Evolutionary conservation across 2,113 vertebrate genomes (phyloP).

Genomic region (Asarcornis scutulata): DNA sequence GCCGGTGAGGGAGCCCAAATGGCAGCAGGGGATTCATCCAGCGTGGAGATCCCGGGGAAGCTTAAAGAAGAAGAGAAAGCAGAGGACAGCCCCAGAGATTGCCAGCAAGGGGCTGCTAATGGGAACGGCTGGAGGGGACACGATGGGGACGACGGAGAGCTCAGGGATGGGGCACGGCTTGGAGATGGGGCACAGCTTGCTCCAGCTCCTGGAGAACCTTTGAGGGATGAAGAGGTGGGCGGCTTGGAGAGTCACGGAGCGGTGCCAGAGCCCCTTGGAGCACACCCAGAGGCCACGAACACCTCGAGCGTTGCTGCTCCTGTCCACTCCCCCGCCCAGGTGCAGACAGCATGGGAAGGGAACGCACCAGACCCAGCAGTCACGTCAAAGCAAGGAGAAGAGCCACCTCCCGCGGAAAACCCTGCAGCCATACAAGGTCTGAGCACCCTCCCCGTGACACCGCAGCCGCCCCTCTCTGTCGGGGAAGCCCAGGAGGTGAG

Average conservation of each 20-base stretch:
- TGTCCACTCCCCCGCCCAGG: not conserved
- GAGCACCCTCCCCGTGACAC: not conserved
- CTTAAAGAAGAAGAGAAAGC: not conserved
- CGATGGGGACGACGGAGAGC: not conserved
- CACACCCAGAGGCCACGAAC: not conserved
- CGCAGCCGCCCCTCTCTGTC: accelerated
- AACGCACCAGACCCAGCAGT: not conserved
- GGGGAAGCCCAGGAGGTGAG: not conserved
- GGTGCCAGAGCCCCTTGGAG: not conserved
- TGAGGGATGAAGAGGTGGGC: not conserved
- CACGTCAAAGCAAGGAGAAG: not conserved
- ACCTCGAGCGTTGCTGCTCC: not conserved
- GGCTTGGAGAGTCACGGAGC: not conserved
- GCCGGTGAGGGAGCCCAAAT: not conserved
- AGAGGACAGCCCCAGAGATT: not conserved
- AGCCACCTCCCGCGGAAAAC: not conserved
- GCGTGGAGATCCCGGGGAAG: accelerated
- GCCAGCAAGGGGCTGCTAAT: not conserved
- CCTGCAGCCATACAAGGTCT: not conserved
- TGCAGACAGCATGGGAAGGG: not conserved
- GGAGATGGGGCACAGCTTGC: not conserved
- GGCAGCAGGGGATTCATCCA: not conserved
- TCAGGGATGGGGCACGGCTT: not conserved
- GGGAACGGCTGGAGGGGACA: not conserved
- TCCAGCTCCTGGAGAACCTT: not conserved